phyloP scores from a whole-genome alignment of 30 jellyfish, hydroid and myxozoan genomes.

The Phacellophora camtschatica region DNA sequence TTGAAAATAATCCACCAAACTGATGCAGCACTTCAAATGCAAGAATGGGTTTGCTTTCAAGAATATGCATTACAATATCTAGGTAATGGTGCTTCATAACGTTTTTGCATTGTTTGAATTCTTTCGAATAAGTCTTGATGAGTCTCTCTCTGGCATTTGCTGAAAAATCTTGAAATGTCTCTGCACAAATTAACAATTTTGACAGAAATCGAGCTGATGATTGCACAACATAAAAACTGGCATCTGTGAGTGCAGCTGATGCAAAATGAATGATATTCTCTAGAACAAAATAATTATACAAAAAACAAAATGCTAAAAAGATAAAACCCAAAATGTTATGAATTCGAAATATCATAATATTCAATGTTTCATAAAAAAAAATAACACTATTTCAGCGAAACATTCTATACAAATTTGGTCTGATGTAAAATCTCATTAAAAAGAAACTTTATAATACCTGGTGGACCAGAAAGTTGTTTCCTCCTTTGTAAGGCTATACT shows the following conservation, averaged over 20 bases:
- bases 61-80: not conserved
- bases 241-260: constrained; percentile 32
- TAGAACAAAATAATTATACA: too few relatives aligned
- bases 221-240: constrained; percentile 33
- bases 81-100: not conserved
- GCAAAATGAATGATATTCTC: too few relatives aligned
- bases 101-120: not conserved
- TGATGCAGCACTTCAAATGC: not conserved
- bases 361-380: not conserved
- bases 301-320: too few relatives aligned
- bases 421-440: too few relatives aligned
- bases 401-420: too few relatives aligned
- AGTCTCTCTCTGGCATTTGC: not conserved
- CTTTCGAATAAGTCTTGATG: not conserved
- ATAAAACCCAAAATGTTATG: too few relatives aligned
- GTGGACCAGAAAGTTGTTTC: too few relatives aligned
- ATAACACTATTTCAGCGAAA: not conserved
- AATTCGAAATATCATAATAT: too few relatives aligned
- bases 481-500: too few relatives aligned
- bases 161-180: not conserved
- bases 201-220: constrained; percentile 26
- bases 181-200: not conserved
- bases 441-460: too few relatives aligned
- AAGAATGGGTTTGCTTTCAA: not conserved
- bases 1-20: constrained; percentile 16